Evolutionary conservation across 2,113 vertebrate species (phyloP).

Genomic region (Mus spicilegus): DNA sequence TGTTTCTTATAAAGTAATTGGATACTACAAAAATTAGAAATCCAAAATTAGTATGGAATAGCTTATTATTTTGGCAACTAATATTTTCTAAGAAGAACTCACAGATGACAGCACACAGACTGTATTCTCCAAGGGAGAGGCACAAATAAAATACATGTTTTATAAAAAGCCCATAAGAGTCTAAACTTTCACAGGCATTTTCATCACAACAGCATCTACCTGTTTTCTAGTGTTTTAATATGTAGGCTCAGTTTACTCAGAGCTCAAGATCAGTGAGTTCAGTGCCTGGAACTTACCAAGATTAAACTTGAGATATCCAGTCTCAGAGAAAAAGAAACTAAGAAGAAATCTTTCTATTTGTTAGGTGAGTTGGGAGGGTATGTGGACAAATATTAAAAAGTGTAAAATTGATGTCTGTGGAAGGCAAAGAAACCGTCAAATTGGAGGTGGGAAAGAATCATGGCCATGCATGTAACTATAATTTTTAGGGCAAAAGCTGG

Average conservation of each 20-base stretch:
- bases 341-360: slow-evolving; percentile 59
- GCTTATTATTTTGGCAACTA: slow-evolving; percentile 33
- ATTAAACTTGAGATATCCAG: slow-evolving; percentile 34
- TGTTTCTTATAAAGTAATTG: slow-evolving; percentile 52
- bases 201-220: slow-evolving; percentile 2
- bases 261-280: slow-evolving; percentile 25
- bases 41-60: background rate
- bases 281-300: background rate
- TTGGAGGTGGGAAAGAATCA: background rate
- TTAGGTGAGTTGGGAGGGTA: background rate
- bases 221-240: slow-evolving; percentile 44
- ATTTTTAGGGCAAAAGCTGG: background rate
- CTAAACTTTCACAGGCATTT: slow-evolving; percentile 37
- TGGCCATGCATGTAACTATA: background rate
- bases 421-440: slow-evolving; percentile 44
- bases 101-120: background rate
- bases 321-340: slow-evolving; percentile 19
- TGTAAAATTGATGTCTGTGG: background rate
- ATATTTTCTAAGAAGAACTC: slow-evolving; percentile 37
- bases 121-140: background rate
- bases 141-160: slow-evolving; percentile 39
- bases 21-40: slow-evolving; percentile 45
- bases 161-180: slow-evolving; percentile 47
- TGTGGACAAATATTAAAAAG: slow-evolving; percentile 16
- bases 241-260: background rate